Percentiles rank a stretch among this genome's conserved stretches.
Evolutionary conservation across 1,140 invertebrate genomes (phyloP).

Genomic region (Lethrus apterus): DNA sequence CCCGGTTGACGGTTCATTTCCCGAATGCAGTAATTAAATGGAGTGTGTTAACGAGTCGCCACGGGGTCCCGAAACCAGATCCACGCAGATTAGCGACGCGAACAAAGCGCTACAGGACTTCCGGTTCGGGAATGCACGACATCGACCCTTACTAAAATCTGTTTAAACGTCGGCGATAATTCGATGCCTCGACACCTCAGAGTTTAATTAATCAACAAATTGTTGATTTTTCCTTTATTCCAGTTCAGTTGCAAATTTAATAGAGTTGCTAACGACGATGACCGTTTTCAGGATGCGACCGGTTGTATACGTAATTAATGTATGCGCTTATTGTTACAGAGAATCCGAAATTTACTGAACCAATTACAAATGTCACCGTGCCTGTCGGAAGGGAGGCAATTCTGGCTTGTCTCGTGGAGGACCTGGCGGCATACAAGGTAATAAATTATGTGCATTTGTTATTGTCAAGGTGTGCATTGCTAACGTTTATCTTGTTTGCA

Average conservation of each 20-base stretch:
- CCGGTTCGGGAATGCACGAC: conserved; percentile 16
- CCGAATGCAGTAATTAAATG: conserved; percentile 28
- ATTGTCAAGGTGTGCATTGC: no score
- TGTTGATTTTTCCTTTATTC: no score
- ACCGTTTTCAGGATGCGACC: no score
- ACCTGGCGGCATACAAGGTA: conserved; percentile 69
- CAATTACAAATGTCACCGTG: conserved; percentile 65
- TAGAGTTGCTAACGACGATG: no score
- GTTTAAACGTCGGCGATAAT: not conserved
- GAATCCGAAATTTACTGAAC: conserved; percentile 63
- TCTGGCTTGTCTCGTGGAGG: conserved; percentile 65
- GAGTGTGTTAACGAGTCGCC: conserved; percentile 30
- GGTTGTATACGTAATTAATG: no score
- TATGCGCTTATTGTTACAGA: conserved; percentile 52
- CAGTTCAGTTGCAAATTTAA: no score
- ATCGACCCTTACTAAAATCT: conserved; percentile 6
- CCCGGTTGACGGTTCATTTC: conserved; percentile 24
- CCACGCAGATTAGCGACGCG: conserved; percentile 22
- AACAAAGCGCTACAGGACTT: conserved; percentile 26
- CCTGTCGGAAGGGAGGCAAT: conserved; percentile 67
- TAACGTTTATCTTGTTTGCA: no score
- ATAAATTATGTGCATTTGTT: no score
- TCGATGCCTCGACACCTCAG: conserved; percentile 1
- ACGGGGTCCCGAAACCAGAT: conserved; percentile 19
- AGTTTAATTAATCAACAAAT: no score